Evolutionary conservation across 2,113 vertebrate species (phyloP).

Genomic region (Heterotis niloticus): DNA sequence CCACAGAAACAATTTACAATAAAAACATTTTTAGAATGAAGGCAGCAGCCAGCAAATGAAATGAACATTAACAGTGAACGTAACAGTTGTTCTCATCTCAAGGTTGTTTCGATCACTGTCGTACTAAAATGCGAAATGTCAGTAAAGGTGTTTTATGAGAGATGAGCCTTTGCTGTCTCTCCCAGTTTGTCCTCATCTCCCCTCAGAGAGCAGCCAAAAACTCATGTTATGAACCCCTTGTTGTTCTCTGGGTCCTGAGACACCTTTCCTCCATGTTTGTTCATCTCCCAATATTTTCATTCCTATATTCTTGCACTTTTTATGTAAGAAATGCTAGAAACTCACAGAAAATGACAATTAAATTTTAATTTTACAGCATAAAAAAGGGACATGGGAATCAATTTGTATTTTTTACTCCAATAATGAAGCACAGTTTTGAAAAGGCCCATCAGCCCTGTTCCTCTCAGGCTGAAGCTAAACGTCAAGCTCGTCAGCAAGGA

Average conservation of each 20-base stretch:
- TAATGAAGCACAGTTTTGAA: conserved; percentile 45
- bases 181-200: too few relatives aligned
- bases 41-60: too few relatives aligned
- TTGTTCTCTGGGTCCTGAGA: background rate
- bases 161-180: too few relatives aligned
- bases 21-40: too few relatives aligned
- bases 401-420: conserved; percentile 44
- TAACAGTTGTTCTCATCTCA: too few relatives aligned
- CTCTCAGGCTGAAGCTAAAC: conserved; percentile 14
- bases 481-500: conserved; percentile 36
- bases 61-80: too few relatives aligned
- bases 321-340: conserved; percentile 21
- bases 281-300: conserved; percentile 31
- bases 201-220: background rate
- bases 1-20: too few relatives aligned
- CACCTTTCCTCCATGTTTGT: background rate
- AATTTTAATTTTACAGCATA: conserved; percentile 50
- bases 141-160: too few relatives aligned
- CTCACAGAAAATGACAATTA: conserved; percentile 27
- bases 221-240: background rate
- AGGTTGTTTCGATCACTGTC: too few relatives aligned
- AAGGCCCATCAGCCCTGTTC: conserved; percentile 37
- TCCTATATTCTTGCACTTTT: background rate
- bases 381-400: conserved; percentile 43
- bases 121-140: too few relatives aligned